A percentile compares a stretch with the other conserved stretches of the same genome.
These are phyloP conservation scores for Ctenomys sociabilis DNA, from an alignment of 2,113 vertebrate species.

Conservation along the genomic window DNA sequence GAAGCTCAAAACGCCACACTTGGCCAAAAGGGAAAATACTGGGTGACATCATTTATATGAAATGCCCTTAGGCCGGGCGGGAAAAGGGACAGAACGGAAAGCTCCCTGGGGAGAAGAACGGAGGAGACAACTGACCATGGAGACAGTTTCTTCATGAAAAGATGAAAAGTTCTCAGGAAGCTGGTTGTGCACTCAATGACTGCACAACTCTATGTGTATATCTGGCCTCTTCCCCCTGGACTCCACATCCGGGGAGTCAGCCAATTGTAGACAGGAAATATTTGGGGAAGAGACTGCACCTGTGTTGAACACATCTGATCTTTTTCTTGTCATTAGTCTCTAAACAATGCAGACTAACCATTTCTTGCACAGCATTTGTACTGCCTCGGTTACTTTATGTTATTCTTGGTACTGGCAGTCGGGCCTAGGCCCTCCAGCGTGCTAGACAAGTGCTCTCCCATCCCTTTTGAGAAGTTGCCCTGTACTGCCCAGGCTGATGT, in stretches of 20 bases:
- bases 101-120: rapidly evolving
- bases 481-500: background rate
- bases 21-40: rapidly evolving
- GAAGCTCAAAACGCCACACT: background rate
- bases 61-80: background rate
- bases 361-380: background rate
- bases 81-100: background rate
- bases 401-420: background rate
- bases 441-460: background rate
- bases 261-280: background rate
- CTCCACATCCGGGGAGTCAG: too few relatives aligned
- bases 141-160: background rate
- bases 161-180: background rate
- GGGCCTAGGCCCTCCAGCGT: background rate
- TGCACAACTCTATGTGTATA: rapidly evolving
- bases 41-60: rapidly evolving
- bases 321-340: background rate
- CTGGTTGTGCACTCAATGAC: rapidly evolving
- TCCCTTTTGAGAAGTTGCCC: background rate
- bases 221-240: too few relatives aligned
- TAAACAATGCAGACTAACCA: background rate
- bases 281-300: background rate
- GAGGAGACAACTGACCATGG: background rate
- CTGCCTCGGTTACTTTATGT: background rate
- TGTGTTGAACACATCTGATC: background rate